These are phyloP conservation scores for Pipra filicauda DNA, from an alignment of 2,113 vertebrate genomes.

Conservation along the genomic window DNA sequence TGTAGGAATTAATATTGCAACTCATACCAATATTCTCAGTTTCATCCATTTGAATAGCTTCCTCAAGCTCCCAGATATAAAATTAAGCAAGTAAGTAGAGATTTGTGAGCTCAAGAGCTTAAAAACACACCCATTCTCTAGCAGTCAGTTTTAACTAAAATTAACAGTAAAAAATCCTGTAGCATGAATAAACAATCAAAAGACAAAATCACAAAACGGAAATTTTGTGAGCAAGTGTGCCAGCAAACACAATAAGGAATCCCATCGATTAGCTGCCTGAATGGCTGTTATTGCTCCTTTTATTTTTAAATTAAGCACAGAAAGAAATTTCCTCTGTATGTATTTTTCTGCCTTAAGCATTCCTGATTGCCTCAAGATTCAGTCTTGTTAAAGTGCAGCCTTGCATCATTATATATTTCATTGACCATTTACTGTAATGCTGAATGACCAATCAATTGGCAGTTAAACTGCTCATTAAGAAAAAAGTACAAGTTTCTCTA, in stretches of 20 bases:
- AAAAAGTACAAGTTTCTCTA: slow-evolving; percentile 50
- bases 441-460: slow-evolving; percentile 44
- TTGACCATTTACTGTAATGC: slow-evolving; percentile 28
- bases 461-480: slow-evolving; percentile 49
- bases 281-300: neutral
- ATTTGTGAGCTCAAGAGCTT: neutral
- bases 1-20: neutral
- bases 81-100: neutral
- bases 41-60: neutral
- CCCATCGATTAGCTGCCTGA: neutral
- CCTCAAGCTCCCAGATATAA: neutral
- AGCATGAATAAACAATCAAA: neutral
- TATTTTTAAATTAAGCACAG: neutral
- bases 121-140: neutral
- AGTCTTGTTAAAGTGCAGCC: neutral
- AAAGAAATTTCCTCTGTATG: neutral
- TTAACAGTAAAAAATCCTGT: neutral
- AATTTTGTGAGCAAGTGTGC: neutral
- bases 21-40: neutral
- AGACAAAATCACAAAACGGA: neutral
- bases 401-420: slow-evolving; percentile 35
- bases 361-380: neutral
- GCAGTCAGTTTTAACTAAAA: neutral
- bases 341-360: slow-evolving; percentile 9
- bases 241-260: neutral